phyloP scores from a whole-genome alignment of 2,113 vertebrate species.

The Nerophis lumbriciformis region DNA sequence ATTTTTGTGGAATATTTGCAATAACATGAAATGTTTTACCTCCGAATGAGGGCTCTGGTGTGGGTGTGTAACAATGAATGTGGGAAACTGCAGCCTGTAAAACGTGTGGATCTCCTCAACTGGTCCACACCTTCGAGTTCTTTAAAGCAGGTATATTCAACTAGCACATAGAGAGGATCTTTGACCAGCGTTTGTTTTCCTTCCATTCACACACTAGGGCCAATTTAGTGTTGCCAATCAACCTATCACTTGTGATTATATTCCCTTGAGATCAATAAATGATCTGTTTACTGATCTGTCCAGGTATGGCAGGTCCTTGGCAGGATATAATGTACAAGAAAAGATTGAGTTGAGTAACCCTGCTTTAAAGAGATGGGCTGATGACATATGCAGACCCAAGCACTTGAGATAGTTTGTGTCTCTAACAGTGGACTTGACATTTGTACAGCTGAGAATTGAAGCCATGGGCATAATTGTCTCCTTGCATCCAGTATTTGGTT shows the following conservation, averaged over 20 bases:
- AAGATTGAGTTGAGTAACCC: too few relatives aligned
- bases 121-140: neutral
- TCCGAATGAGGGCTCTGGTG: constrained; percentile 18
- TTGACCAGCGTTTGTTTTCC: too few relatives aligned
- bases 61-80: constrained; percentile 31
- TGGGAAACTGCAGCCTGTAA: constrained; percentile 13
- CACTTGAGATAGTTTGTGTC: constrained; percentile 1
- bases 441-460: constrained; percentile 12
- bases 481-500: constrained; percentile 4
- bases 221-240: too few relatives aligned
- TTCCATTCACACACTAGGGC: too few relatives aligned
- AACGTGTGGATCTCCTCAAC: constrained; percentile 7
- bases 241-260: too few relatives aligned
- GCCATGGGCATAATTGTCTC: constrained; percentile 16
- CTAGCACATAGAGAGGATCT: too few relatives aligned
- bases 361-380: neutral
- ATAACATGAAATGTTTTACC: constrained; percentile 47
- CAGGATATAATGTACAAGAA: too few relatives aligned
- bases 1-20: constrained; percentile 39
- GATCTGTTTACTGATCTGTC: too few relatives aligned
- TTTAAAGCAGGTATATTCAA: neutral
- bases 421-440: constrained; percentile 16
- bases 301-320: too few relatives aligned
- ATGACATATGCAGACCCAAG: neutral
- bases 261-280: too few relatives aligned